Base-by-base conservation (phyloP, 1,140 invertebrate genomes). In the Cydia strobilella region DNA sequence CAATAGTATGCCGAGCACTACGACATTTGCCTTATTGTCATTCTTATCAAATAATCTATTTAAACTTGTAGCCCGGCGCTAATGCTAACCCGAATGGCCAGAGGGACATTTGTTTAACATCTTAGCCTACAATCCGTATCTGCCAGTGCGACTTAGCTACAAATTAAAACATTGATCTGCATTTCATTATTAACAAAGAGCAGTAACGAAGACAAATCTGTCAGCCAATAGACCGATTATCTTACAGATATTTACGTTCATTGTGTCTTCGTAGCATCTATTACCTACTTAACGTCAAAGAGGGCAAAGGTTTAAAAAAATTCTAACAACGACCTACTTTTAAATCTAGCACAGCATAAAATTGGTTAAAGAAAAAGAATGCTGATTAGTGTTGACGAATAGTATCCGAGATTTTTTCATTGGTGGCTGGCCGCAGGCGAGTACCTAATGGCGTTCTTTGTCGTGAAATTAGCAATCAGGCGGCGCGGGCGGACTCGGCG, bases 381-480 rank as follows among this genome's bases (percentile, higher is more conserved):
- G 15, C n/a, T 69, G 63, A 59, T 59, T 59, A 65, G 63, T 31
- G 65, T 69, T 69, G 65, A 69, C 65, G 65, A 69, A 69, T 69
- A 39, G 31, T 69, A 69, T 42, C n/a, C 65, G 15, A 69, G 65
- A 83, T 80, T 79, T 88, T 87, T 85, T 84, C 77, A 82, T 86
- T 82, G 79, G 80, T 80, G 75, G 75, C 72, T 80, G 75, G 78
- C 79, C 75, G 83, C 74, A 78, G 78, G 74, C 79, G 80, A 73
- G 76, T 85, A n/a, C n/a, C n/a, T n/a, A 88, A 87, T 83, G 78
- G 83, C 75, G 79, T 84, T 84, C 84, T 88, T 90, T 90, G 89
- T 88, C 84, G 84, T 79, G 82, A 80, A 87, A 90, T 91, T 91
- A 88, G 85, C 82, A 90, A 90, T 89, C 86, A 87, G 83, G 77